Evolutionary conservation across 2,113 vertebrate species (phyloP).

Genomic region (Pelvicachromis taeniatus): DNA sequence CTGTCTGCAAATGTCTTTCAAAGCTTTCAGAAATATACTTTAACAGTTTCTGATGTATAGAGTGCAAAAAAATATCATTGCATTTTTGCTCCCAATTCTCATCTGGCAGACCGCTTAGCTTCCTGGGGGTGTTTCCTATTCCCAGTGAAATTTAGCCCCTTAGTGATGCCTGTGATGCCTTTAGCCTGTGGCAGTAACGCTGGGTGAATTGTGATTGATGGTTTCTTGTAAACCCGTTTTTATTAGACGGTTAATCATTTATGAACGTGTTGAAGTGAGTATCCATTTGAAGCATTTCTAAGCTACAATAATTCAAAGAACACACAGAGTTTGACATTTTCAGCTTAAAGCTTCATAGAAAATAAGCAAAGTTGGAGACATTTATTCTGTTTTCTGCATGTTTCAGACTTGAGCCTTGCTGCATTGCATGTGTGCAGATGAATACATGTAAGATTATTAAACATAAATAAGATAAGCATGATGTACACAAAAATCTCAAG

Average conservation of each 20-base stretch:
- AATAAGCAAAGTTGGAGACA: not conserved
- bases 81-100: not conserved
- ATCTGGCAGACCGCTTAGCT: not conserved
- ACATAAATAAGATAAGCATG: not conserved
- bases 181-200: not conserved
- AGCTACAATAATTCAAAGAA: not conserved
- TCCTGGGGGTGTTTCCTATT: not conserved
- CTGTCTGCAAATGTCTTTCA: not conserved
- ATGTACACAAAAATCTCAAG: accelerated
- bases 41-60: not conserved
- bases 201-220: not conserved
- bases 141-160: not conserved
- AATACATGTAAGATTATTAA: accelerated
- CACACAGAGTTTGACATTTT: accelerated
- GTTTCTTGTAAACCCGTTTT: not conserved
- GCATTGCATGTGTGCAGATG: not conserved
- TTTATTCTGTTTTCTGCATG: not conserved
- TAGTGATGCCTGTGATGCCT: not conserved
- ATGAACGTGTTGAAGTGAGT: not conserved
- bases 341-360: not conserved
- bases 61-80: not conserved
- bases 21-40: not conserved
- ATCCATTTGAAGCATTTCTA: not conserved
- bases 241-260: not conserved
- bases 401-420: not conserved